Base-by-base conservation (phyloP, 2,888 invertebrate species). In the Osmoderma eremita region DNA sequence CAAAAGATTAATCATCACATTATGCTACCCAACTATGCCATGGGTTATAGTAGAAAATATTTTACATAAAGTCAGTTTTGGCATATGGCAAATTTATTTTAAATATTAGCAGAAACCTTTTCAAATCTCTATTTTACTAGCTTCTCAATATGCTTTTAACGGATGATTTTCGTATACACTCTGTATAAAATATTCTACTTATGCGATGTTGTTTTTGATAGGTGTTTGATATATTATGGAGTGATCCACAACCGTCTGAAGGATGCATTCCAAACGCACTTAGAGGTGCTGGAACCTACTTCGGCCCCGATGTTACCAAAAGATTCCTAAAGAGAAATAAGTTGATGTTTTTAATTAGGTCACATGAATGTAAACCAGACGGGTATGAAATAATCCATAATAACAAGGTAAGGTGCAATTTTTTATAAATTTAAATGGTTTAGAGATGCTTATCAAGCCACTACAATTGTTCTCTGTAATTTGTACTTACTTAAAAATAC, bases 171-270 rank as follows among this genome's bases (percentile, higher is more conserved):
- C n/a, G n/a, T n/a, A n/a, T n/a, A n/a, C n/a, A n/a, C n/a, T n/a
- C n/a, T n/a, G n/a, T n/a, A n/a, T n/a, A n/a, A n/a, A n/a, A n/a
- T n/a, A n/a, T n/a, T n/a, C n/a, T 15, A 1, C n/a, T 42, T 15
- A 42, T 42, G 3, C 3, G 17, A 15, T 42, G 5, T 42, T 17
- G 20, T 71, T 78, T 6, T 30, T 30, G 10, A 0, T 77, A 95
- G 94, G 90, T 97, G n/a, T 90, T 96, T 78, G 97, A 97, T 80
- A 88, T 96, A 38, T 85, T 97, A 73, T 97, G 97, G 97, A 95
- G 95, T 74, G 97, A 97, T 83, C 97, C 97, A 0, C 92, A 92
- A 80, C 87, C 88, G 63, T 87, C 85, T 0, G 88, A 89, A 6
- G 94, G 94, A 1, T 94, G 94, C 77, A 88, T 90, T 70, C 93